Conservation (phyloP, 2,797 vertebrate species). For the Gymnodraco acuticeps region DNA sequence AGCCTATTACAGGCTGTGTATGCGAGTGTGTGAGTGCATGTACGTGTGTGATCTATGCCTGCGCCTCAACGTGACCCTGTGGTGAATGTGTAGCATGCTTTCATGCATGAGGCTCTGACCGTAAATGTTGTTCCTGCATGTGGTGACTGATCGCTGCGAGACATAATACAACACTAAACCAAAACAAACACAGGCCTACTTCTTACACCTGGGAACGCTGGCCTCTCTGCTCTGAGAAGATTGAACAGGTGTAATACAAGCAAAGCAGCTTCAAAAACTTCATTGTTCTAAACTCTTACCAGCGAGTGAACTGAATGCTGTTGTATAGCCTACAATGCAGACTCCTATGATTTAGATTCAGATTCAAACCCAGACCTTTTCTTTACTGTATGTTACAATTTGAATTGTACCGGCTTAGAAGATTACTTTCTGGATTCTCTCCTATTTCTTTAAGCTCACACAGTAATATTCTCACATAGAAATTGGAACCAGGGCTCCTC, state of each 20-base stretch:
- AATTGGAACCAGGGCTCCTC: constrained; percentile 47
- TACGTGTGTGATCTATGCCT: constrained; percentile 40
- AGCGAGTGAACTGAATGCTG: neutral
- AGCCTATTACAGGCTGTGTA: constrained; percentile 39
- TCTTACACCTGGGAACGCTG: constrained; percentile 41
- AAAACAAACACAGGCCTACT: constrained; percentile 44
- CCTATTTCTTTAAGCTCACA: neutral
- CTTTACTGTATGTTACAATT: neutral
- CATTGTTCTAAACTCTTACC: neutral
- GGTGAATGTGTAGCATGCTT: constrained; percentile 83
- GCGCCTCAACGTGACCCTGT: constrained; percentile 74
- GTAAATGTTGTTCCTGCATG: constrained; percentile 82
- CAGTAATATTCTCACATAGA: constrained; percentile 29
- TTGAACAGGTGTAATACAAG: constrained; percentile 18
- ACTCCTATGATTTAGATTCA: constrained; percentile 11
- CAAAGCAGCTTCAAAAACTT: constrained; percentile 3
- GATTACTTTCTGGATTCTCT: constrained; percentile 4
- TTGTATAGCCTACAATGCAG: neutral
- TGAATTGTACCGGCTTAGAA: neutral
- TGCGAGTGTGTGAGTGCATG: constrained; percentile 51
- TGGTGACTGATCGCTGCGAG: constrained; percentile 68
- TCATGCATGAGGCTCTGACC: constrained; percentile 69
- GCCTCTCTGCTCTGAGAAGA: constrained; percentile 12
- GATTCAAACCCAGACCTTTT: neutral
- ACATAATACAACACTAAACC: constrained; percentile 61